Conservation (phyloP, 2,888 invertebrate species). For the Furcula furcula region DNA sequence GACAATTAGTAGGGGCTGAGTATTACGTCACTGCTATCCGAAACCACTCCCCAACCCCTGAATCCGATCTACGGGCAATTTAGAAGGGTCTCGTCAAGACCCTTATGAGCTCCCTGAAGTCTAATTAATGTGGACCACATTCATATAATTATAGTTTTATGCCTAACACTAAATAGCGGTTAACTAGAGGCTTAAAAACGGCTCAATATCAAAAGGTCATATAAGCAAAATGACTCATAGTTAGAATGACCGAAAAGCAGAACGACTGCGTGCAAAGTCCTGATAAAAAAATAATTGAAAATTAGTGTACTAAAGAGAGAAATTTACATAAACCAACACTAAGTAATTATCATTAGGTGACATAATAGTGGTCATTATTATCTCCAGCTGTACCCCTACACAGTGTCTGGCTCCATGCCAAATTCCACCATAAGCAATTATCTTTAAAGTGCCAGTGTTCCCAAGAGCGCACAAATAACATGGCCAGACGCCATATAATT, state of each 20-base stretch:
- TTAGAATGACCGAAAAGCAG: too few species aligned
- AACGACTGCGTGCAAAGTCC: too few species aligned
- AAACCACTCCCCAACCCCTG: conserved; percentile 6
- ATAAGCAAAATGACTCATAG: too few species aligned
- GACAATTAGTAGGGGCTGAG: conserved; percentile 12
- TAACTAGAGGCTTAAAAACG: too few species aligned
- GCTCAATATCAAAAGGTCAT: too few species aligned
- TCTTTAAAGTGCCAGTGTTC: not conserved
- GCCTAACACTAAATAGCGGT: too few species aligned
- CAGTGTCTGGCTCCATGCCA: not conserved
- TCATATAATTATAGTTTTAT: conserved; percentile 4
- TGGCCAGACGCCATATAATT: not conserved
- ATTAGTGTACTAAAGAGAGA: not conserved
- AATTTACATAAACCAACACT: not conserved
- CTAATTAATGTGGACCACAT: conserved; percentile 8
- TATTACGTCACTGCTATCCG: conserved; percentile 16
- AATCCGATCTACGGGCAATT: conserved; percentile 10
- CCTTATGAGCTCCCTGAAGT: conserved; percentile 7
- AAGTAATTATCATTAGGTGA: not conserved
- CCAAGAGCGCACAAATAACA: not conserved
- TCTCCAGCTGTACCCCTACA: not conserved
- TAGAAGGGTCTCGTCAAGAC: conserved; percentile 14
- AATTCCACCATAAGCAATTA: not conserved
- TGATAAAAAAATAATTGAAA: too few species aligned
- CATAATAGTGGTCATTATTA: not conserved